Evolutionary conservation across 1,140 invertebrate species (phyloP).

Genomic region (Danaus melanippus): DNA sequence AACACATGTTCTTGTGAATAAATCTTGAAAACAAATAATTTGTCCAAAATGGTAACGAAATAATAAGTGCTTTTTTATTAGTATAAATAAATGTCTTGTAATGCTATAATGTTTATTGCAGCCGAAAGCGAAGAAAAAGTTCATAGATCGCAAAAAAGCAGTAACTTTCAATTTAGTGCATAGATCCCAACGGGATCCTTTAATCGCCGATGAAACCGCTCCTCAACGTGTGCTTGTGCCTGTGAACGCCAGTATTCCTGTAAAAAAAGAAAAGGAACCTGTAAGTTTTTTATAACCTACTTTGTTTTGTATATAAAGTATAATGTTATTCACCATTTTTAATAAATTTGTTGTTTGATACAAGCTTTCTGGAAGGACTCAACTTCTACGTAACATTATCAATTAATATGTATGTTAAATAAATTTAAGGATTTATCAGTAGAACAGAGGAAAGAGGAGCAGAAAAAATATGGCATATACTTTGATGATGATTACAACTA

Average conservation of each 20-base stretch:
- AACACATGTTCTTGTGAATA: constrained; percentile 52
- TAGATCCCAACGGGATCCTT: constrained; percentile 92
- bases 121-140: constrained; percentile 85
- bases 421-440: constrained; percentile 51
- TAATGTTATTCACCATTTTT: background rate
- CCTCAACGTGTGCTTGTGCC: constrained; percentile 89
- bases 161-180: constrained; percentile 94
- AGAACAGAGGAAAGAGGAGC: constrained; percentile 81
- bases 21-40: background rate
- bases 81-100: no score
- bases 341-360: no score
- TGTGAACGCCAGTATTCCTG: constrained; percentile 54
- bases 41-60: constrained; percentile 38
- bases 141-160: constrained; percentile 93
- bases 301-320: constrained; percentile 8
- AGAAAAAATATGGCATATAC: constrained; percentile 93
- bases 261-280: constrained; percentile 47
- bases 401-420: no score
- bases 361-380: no score
- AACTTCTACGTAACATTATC: no score
- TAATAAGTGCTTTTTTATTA: no score
- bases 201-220: constrained; percentile 89
- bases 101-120: constrained; percentile 47
- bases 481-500: constrained; percentile 98
- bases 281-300: constrained; percentile 38